phyloP scores from a whole-genome alignment of 2,888 invertebrate genomes.

The Halictus quadricinctus region DNA sequence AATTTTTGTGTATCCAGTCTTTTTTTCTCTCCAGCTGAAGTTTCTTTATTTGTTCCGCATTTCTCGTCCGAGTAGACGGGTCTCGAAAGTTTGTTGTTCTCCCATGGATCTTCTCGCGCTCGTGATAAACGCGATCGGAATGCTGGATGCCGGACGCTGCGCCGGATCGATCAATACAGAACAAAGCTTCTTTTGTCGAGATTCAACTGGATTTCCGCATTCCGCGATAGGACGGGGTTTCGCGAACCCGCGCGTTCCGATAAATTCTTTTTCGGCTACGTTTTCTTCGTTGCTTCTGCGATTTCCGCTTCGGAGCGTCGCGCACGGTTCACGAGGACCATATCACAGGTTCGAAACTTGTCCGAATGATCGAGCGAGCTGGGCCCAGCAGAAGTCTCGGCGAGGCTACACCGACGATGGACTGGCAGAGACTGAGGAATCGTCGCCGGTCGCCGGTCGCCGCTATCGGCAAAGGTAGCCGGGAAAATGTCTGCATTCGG shows the following conservation, averaged over 20 bases:
- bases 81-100: background rate
- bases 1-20: background rate
- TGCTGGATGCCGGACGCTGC: background rate
- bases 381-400: no score
- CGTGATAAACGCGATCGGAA: constrained; percentile 1
- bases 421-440: constrained; percentile 28
- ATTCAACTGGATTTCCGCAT: constrained; percentile 14
- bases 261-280: background rate
- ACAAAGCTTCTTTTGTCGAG: constrained; percentile 8
- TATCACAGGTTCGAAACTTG: background rate
- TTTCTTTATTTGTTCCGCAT: background rate
- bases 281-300: background rate
- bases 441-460: background rate
- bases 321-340: background rate
- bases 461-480: constrained; percentile 37
- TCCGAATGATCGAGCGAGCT: background rate
- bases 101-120: background rate
- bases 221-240: background rate
- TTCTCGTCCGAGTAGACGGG: background rate
- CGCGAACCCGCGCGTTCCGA: background rate
- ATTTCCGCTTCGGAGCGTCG: background rate
- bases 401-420: constrained; percentile 23
- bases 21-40: background rate
- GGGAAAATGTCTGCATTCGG: background rate
- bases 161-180: background rate